Base-by-base conservation (phyloP, 2,797 vertebrate species). In the Pteronotus mesoamericanus region DNA sequence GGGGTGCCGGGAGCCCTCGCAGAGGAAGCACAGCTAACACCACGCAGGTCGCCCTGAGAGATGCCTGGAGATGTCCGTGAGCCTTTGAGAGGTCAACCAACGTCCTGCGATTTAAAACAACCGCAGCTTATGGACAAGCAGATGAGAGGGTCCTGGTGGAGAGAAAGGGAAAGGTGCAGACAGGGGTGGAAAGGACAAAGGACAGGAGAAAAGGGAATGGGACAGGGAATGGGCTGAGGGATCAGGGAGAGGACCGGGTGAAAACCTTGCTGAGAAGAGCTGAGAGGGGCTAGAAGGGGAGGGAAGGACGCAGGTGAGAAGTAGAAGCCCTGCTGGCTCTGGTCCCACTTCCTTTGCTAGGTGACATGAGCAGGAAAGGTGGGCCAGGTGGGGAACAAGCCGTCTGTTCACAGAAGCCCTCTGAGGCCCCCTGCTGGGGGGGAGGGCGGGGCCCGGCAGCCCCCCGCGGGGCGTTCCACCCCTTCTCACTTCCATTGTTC, bases 351-450 rank as follows among this genome's bases (percentile, higher is more conserved):
- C 21, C 22, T 92, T 86, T 46, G 78, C 85, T 39, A 3, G 82
- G 69, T 77, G 46, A 9, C 53, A 7, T 2, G 39, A 86, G 59
- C 48, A 7, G 94, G 82, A 72, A 84, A 83, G 53, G 69, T 22
- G 39, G 84, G 61, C 61, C 24, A 64, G 34, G 37, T 53, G 1
- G 4, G 71, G n/a, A 34, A 18, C 71, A 5, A n/a, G 66, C 5
- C 9, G 46, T 78, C 71, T 66, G 26, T 48, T 1, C 12, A 7
- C 29, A n/a, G 86, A 94, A 97, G 93, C 55, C 94, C 71, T 4
- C 72, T 78, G 91, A 55, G 82, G 82, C 92, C 97, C 94, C 80
- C 94, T 96, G 88, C 82, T 94, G 74, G 75, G 71, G 29, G 82
- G 46, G 72, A 78, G 95, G 78, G 72, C 59, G 64, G 0, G 64